These are phyloP conservation scores for Nannospalax galili DNA, from an alignment of 2,113 vertebrate species.

Conservation along the genomic window DNA sequence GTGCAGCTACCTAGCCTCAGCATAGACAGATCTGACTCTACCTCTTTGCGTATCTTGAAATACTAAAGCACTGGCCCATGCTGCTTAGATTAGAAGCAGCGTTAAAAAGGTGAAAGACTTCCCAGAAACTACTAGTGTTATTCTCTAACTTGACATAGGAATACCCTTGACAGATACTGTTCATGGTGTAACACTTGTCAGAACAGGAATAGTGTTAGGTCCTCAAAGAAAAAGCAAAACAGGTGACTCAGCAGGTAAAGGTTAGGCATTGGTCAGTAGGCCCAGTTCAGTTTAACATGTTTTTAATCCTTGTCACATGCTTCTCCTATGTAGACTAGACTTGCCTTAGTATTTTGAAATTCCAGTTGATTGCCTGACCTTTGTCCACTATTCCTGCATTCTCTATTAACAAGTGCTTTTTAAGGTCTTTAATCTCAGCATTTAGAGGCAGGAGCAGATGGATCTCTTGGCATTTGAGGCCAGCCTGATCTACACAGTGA, in stretches of 20 bases:
- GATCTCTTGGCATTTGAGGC: too few relatives aligned
- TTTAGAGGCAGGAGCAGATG: too few relatives aligned
- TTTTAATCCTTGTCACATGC: not conserved
- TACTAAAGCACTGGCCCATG: not conserved
- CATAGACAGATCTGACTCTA: not conserved
- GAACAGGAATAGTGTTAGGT: not conserved
- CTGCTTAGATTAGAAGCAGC: not conserved
- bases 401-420: not conserved
- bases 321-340: not conserved
- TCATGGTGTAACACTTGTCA: not conserved
- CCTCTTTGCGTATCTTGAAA: not conserved
- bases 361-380: not conserved
- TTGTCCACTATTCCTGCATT: not conserved
- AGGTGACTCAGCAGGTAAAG: not conserved
- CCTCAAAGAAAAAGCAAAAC: too few relatives aligned
- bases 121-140: not conserved
- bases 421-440: too few relatives aligned
- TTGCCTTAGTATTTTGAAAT: conserved; percentile 4
- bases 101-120: not conserved
- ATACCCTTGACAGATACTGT: not conserved
- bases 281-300: not conserved
- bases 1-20: not conserved
- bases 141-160: not conserved
- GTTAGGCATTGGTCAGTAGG: too few relatives aligned
- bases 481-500: too few relatives aligned